Evolutionary conservation across 2,113 vertebrate species (phyloP), one percentile per base, ranked within the genome.

Genomic region (Bettongia penicillata): DNA sequence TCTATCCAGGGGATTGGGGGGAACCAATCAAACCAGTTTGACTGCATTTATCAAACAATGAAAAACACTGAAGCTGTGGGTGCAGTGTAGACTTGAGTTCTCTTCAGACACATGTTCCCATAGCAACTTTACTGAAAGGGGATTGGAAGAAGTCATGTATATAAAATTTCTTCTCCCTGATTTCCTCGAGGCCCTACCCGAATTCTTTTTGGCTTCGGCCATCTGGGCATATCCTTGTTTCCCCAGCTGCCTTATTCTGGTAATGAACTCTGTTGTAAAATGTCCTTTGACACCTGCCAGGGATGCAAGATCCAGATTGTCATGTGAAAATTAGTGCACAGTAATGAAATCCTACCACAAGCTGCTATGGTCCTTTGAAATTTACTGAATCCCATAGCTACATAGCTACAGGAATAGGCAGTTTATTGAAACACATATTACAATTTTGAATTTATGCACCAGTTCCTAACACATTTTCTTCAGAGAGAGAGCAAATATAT

Each of bases 41-140:
- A 94, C 95, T 96, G 96, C 96, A 96, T 61, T 92, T 95, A 97
- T 92, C 97, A 96, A 95, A 77, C 91, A 91, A 97, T 97, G 96
- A 84, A 94, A 92, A 95, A 94, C 61, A 89, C 93, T 96, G 68
- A 90, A 97, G 95, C 91, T 91, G 47, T 97, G 95, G 95, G 94
- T 95, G 95, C 61, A 90, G 89, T 57, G 43, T 91, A 96, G 94
- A 94, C 91, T 53, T 57, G 96, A 95, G 89, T 97, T 92, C 96
- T 97, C 96, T 95, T 0, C 14, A 97, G 97, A 96, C 92, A 96
- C 90, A 25, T n/a, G 97, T 98, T 98, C 95, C 98, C 97, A 98
- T 98, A 95, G 98, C 96, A 98, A 98, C 97, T 94, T 57, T 91
- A 96, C 92, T 94, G 95, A 91, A 91, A 94, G 57, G 94, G 97